phyloP scores from a whole-genome alignment of 2,113 vertebrate species.

The Podocnemis expansa region DNA sequence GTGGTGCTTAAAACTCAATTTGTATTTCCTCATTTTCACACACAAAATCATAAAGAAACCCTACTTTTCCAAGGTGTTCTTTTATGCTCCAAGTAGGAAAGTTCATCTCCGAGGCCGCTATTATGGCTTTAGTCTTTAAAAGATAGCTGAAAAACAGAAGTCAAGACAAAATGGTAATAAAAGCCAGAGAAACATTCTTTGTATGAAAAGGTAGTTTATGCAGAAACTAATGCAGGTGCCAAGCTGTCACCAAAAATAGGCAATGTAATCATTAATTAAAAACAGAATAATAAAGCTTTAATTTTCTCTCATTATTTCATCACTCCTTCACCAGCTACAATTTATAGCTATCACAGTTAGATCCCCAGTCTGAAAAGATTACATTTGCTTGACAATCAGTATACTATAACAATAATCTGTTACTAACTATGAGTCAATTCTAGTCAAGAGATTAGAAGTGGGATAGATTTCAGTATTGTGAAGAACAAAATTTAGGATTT shows the following conservation, averaged over 20 bases:
- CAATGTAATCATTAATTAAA: not conserved
- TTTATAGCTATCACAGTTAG: not conserved
- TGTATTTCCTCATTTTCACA: not conserved
- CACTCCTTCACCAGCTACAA: not conserved
- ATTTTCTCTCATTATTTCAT: not conserved
- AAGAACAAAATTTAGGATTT: not conserved
- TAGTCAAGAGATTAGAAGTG: not conserved
- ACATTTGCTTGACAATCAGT: not conserved
- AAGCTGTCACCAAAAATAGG: not conserved
- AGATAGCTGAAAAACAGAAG: conserved; percentile 82
- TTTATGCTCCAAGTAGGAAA: conserved; percentile 74
- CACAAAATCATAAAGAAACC: not conserved
- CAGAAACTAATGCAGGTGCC: not conserved
- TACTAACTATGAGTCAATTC: too few species aligned
- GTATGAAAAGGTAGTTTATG: not conserved
- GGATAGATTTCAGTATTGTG: not conserved
- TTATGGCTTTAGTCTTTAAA: conserved; percentile 74
- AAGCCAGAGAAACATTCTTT: not conserved
- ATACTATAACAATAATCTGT: not conserved
- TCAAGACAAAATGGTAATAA: not conserved
- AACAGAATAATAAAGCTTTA: not conserved
- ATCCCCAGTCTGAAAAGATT: not conserved
- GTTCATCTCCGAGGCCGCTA: conserved; percentile 79
- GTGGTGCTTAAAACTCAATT: not conserved
- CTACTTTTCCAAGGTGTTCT: conserved; percentile 71